Conservation (phyloP, 2,888 invertebrate species). For the Stegana nigrithorax region DNA sequence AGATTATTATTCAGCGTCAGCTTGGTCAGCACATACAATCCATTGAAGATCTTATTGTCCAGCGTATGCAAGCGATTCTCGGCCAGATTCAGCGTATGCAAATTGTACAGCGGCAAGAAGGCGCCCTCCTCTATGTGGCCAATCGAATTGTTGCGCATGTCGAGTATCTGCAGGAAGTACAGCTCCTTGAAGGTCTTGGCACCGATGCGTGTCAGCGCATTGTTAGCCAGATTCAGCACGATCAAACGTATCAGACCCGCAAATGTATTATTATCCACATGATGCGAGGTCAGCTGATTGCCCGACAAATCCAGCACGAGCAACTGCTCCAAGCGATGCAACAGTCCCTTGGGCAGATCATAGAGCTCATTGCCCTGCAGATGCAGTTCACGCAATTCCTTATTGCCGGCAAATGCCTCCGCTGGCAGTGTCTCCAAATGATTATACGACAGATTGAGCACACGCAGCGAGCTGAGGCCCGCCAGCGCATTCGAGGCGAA, state of each 20-base stretch:
- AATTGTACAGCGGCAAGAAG: conserved; percentile 86
- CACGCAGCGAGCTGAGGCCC: conserved; percentile 81
- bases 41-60: conserved; percentile 85
- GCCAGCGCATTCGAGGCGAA: conserved; percentile 83
- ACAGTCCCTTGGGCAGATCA: conserved; percentile 83
- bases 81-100: conserved; percentile 89
- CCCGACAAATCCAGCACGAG: conserved; percentile 85
- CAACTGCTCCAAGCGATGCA: conserved; percentile 86
- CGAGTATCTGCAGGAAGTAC: conserved; percentile 86
- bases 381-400: conserved; percentile 85
- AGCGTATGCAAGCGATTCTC: conserved; percentile 87
- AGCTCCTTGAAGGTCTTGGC: conserved; percentile 87
- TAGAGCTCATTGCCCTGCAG: conserved; percentile 86
- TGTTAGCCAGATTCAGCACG: conserved; percentile 86
- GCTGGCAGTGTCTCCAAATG: conserved; percentile 83
- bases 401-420: conserved; percentile 82
- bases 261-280: conserved; percentile 87
- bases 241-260: conserved; percentile 86
- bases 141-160: conserved; percentile 87
- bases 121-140: conserved; percentile 90
- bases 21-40: conserved; percentile 84
- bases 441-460: conserved; percentile 89
- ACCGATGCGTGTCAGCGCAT: conserved; percentile 85
- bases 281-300: conserved; percentile 86
- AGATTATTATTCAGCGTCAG: conserved; percentile 88